Base-by-base conservation (phyloP, 2,797 vertebrate species). In the Momotus momota region DNA sequence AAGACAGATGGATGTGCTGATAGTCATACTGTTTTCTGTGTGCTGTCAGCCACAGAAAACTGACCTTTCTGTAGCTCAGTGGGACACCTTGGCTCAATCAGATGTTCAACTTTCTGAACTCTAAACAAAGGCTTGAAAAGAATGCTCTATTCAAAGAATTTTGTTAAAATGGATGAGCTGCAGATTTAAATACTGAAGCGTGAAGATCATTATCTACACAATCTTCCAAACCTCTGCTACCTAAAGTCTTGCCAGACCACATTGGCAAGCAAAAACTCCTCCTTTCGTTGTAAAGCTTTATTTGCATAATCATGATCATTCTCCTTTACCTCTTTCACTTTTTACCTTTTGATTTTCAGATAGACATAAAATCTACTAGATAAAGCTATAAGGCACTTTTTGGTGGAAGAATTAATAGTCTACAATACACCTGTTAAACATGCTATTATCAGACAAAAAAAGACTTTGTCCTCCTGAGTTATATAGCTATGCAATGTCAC, bases 261-360 rank as follows among this genome's bases (percentile, higher is more conserved):
- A 54, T 65, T 22, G 46, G 57, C 89, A 20, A 91, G 41, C 5
- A 91, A 89, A 90, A 91, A 22, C 38, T 86, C 31, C 54, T 88
- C 41, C 41, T 75, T 87, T 72, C 61, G 57, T 71, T 81, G 61
- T 9, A 35, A 88, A 80, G 38, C 51, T 89, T n/a, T 33, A 92
- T 95, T 89, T 94, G 49, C 52, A 83, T 89, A 92, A 94, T 94
- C 92, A 57, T 65, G 45, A 89, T 58, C 54, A 58, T 73, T 71
- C 14, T 87, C 40, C 43, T 83, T 90, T 71, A 65, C 4, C 14
- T 13, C 12, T 86, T 86, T 86, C 61, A 92, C 64, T 19, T 61
- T 82, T 78, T 65, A 93, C 61, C 19, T 35, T 81, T 90, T 83
- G 40, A 69, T 91, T 93, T 89, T 72, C 46, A 92, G 22, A 14